phyloP scores from a whole-genome alignment of 2,888 invertebrate species.

The Sepiola atlantica region DNA sequence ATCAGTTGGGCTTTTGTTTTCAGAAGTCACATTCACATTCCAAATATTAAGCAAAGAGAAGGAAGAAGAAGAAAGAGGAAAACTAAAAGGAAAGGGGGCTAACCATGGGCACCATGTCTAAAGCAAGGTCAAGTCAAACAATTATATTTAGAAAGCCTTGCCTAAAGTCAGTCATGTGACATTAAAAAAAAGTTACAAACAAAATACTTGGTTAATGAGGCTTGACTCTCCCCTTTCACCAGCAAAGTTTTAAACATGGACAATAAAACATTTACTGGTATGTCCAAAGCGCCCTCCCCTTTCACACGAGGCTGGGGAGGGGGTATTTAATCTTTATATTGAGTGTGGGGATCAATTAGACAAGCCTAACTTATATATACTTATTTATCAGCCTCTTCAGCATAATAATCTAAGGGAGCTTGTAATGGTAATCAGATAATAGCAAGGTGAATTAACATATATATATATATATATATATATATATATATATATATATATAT shows the following conservation, averaged over 20 bases:
- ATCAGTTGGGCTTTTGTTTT: neutral
- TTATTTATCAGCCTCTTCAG: neutral
- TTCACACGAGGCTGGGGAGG: neutral
- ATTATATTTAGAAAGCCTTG: no score
- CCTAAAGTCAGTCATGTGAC: neutral
- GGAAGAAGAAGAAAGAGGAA: neutral
- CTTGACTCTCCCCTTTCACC: neutral
- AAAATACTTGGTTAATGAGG: neutral
- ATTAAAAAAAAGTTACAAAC: neutral
- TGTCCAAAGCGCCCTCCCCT: neutral
- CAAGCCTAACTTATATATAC: neutral
- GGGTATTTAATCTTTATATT: neutral
- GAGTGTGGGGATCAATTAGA: neutral
- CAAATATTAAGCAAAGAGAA: neutral
- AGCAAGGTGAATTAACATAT: neutral
- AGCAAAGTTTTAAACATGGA: neutral
- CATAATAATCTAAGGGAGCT: neutral
- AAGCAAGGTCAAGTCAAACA: neutral
- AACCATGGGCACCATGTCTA: neutral
- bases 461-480: no score
- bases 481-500: no score
- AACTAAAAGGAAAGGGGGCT: no score
- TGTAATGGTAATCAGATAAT: neutral
- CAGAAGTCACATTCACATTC: neutral
- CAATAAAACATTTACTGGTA: neutral